Evolutionary conservation across 2,888 invertebrate species (phyloP).

Genomic region (Sylvicola cinctus): DNA sequence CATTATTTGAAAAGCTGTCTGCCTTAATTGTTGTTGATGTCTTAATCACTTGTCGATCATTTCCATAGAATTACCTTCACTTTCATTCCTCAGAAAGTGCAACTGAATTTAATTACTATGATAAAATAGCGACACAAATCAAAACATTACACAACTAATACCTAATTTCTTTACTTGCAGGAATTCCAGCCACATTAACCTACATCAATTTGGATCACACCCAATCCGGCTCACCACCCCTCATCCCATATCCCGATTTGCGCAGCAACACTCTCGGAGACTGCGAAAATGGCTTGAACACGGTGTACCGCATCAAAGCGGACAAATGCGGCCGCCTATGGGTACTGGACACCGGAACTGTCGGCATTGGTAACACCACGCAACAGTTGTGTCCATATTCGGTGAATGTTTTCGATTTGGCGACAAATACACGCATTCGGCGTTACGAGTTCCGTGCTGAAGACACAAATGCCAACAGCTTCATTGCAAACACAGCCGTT

Average conservation of each 20-base stretch:
- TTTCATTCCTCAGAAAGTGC: no score
- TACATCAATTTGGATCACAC: constrained; percentile 50
- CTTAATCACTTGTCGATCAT: no score
- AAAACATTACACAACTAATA: no score
- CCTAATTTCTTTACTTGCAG: constrained; percentile 25
- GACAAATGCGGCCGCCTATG: constrained; percentile 62
- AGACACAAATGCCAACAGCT: constrained; percentile 55
- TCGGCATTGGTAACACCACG: constrained; percentile 56
- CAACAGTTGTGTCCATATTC: constrained; percentile 63
- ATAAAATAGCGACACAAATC: no score
- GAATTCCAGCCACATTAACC: constrained; percentile 62
- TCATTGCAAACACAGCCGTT: constrained; percentile 71
- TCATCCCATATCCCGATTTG: constrained; percentile 62
- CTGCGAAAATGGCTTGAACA: constrained; percentile 51
- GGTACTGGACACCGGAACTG: constrained; percentile 67
- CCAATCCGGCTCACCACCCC: constrained; percentile 45
- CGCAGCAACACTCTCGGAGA: constrained; percentile 52
- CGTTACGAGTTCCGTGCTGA: constrained; percentile 46
- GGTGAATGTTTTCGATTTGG: constrained; percentile 54
- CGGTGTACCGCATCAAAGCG: constrained; percentile 58
- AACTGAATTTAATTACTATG: no score
- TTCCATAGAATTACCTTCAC: no score
- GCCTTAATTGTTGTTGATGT: no score
- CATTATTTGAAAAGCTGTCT: no score
- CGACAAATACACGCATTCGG: constrained; percentile 46